Conservation (phyloP, 92 coral and sea anemone genomes). For the Epizoanthus illoricatus region DNA sequence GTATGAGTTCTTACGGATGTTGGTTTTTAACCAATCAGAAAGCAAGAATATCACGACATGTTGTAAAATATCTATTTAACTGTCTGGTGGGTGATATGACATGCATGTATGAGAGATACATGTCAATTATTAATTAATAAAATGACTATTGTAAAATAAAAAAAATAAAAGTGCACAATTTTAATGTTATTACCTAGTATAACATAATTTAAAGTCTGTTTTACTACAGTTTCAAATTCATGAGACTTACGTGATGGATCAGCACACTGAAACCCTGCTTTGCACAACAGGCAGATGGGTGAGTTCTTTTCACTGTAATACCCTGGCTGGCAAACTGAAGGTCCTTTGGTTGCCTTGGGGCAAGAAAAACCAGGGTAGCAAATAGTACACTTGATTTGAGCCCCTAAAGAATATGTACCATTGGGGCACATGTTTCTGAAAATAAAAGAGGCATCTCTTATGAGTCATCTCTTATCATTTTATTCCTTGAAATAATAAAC, state of each 20-base stretch:
- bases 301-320: conserved; percentile 90
- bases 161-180: not conserved
- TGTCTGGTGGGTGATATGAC: not conserved
- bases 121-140: no score
- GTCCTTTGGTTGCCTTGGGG: conserved; percentile 72
- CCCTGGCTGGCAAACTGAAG: conserved; percentile 75
- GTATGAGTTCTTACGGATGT: no score
- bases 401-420: conserved; percentile 97
- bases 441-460: not conserved
- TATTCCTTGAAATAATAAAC: no score
- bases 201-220: not conserved
- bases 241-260: conserved; percentile 81
- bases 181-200: not conserved
- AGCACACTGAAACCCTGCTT: conserved; percentile 94
- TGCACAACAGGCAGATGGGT: conserved; percentile 71
- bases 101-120: no score
- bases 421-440: conserved; percentile 86
- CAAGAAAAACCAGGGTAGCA: conserved; percentile 89
- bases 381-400: conserved; percentile 79
- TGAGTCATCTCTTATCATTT: not conserved
- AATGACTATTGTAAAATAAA: no score
- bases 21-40: no score
- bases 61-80: not conserved
- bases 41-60: no score
- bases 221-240: not conserved